A percentile compares a stretch with the other conserved stretches of the same genome.
These are phyloP conservation scores for Nothobranchius kuhntae DNA, from an alignment of 2,113 vertebrate genomes.

Conservation along the genomic window DNA sequence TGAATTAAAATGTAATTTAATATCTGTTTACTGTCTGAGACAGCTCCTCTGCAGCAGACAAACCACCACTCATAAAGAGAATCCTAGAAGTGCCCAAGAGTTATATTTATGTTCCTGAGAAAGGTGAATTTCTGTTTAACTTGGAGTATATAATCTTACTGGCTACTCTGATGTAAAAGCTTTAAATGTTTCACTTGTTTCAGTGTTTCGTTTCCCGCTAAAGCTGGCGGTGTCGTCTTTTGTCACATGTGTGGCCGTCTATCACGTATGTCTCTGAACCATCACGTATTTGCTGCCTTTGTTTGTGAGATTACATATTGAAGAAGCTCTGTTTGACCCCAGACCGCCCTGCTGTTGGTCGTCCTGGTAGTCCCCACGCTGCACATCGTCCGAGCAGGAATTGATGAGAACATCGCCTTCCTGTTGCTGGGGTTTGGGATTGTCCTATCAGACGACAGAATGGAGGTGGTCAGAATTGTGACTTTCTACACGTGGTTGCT, in stretches of 20 bases:
- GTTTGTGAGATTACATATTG: background rate
- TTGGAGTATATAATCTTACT: no score
- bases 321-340: background rate
- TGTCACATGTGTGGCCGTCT: slow-evolving; percentile 79
- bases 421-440: slow-evolving; percentile 87
- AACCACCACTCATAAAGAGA: slow-evolving; percentile 52
- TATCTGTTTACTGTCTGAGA: background rate
- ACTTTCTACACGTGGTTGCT: slow-evolving; percentile 86
- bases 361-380: slow-evolving; percentile 81
- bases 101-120: slow-evolving; percentile 72
- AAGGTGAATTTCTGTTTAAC: slow-evolving; percentile 54
- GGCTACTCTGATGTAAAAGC: no score
- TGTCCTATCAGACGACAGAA: slow-evolving; percentile 82
- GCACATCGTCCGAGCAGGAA: slow-evolving; percentile 82
- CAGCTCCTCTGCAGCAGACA: slow-evolving; percentile 55
- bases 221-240: slow-evolving; percentile 81
- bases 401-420: slow-evolving; percentile 86
- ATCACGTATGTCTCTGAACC: slow-evolving; percentile 81
- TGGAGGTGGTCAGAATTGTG: slow-evolving; percentile 82
- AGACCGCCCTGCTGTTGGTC: slow-evolving; percentile 86
- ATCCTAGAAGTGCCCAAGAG: slow-evolving; percentile 58
- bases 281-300: background rate
- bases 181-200: background rate
- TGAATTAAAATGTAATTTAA: no score
- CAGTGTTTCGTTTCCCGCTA: slow-evolving; percentile 86